Evolutionary conservation across 2,113 vertebrate genomes (phyloP), one percentile per base, ranked within the genome.

Genomic region (Urocynchramus pylzowi): DNA sequence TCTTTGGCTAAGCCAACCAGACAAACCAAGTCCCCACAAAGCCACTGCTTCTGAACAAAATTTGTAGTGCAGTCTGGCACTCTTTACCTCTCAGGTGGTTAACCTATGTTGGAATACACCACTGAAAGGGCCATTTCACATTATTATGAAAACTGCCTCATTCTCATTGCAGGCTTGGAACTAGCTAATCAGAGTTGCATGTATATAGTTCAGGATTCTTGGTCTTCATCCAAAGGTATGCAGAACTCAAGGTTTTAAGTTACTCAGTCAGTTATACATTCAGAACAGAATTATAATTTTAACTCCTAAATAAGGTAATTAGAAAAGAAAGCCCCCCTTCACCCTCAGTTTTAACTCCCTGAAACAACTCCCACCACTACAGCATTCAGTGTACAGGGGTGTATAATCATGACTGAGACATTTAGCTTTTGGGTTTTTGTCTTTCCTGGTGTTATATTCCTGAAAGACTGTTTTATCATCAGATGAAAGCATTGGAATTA

Each of bases 401-500:
- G n/a, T 39, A 45, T n/a, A 28, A 54, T 47, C 52, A 63, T 78
- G 76, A 87, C 0, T 0, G 68, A 90, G 76, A 74, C 39, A 89
- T 93, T 92, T 60, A 84, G 18, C 44, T 81, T 94, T 96, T 87
- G 35, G 20, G 67, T 79, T 88, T 78, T 92, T 77, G 44, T 85
- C 59, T 93, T 61, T 79, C 44, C 71, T 87, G 79, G 64, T 79
- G n/a, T 95, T 96, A 60, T 84, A 61, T 89, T 92, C 69, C 84
- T 76, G 61, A 88, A 65, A 87, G 50, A 16, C 41, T 68, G 13
- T 88, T 95, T 95, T 92, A 84, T 92, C 79, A 75, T 59, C 88
- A 97, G 79, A 93, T 93, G 68, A 95, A 94, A 94, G 93, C 50
- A 5, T 68, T 96, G 84, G 79, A 95, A 95, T 65, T 61, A 57